A percentile compares a stretch with the other conserved stretches of the same genome.
Evolutionary conservation across 1,140 invertebrate genomes (phyloP).

Genomic region (Manduca sexta): DNA sequence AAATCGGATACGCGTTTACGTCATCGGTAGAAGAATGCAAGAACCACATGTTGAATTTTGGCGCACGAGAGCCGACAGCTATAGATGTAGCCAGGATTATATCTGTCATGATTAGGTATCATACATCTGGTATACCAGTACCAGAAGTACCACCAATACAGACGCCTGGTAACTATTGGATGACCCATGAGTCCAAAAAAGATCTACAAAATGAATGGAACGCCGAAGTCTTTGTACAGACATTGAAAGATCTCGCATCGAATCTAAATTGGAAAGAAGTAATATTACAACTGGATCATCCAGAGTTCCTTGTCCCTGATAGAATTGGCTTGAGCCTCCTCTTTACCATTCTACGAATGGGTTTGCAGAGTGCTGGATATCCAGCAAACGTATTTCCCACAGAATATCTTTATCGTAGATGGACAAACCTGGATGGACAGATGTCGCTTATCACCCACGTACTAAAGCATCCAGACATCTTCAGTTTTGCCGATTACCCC

Average conservation of each 20-base stretch:
- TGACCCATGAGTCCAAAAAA: constrained; percentile 71
- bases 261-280: constrained; percentile 95
- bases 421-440: constrained; percentile 95
- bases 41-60: constrained; percentile 84
- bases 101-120: constrained; percentile 89
- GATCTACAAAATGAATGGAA: constrained; percentile 81
- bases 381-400: constrained; percentile 87
- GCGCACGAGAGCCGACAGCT: constrained; percentile 83
- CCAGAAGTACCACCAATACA: constrained; percentile 78
- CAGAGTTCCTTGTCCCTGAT: constrained; percentile 91
- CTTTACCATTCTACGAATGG: constrained; percentile 85
- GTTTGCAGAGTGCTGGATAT: constrained; percentile 83
- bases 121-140: constrained; percentile 81
- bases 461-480: constrained; percentile 93
- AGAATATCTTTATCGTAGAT: constrained; percentile 90
- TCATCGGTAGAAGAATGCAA: constrained; percentile 91
- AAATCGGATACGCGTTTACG: constrained; percentile 93
- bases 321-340: constrained; percentile 87
- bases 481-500: constrained; percentile 94
- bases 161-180: constrained; percentile 77
- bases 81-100: constrained; percentile 87
- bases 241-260: constrained; percentile 90
- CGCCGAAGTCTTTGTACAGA: constrained; percentile 92
- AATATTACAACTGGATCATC: constrained; percentile 90
- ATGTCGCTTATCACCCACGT: constrained; percentile 90